Percentiles rank a stretch among this genome's conserved stretches.
These are phyloP conservation scores for Coreoperca whiteheadi DNA, from an alignment of 2,113 vertebrate genomes.

Conservation along the genomic window DNA sequence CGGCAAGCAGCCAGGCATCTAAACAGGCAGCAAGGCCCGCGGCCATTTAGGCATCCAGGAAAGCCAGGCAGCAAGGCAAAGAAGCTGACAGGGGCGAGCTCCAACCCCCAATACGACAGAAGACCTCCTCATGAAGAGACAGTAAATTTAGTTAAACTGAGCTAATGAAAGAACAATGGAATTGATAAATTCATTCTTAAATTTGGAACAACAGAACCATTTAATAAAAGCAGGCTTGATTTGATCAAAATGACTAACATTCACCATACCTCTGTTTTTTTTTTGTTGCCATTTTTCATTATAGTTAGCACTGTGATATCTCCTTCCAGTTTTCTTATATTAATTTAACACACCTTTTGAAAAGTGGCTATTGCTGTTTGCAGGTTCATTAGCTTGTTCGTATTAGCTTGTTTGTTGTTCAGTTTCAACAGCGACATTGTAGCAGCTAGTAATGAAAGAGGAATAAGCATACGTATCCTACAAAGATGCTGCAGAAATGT, in stretches of 20 bases:
- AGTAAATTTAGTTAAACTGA: not conserved
- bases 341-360: not conserved
- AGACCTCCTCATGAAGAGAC: not conserved
- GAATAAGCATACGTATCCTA: too few relatives aligned
- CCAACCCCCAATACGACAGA: not conserved
- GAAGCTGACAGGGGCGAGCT: constrained; percentile 19
- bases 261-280: not conserved
- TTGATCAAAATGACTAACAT: not conserved
- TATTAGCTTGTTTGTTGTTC: not conserved
- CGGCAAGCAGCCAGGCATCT: constrained; percentile 31
- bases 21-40: constrained; percentile 43
- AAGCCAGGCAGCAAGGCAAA: constrained; percentile 24
- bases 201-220: not conserved
- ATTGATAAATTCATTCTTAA: not conserved
- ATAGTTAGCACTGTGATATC: not conserved
- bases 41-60: constrained; percentile 27
- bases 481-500: too few relatives aligned
- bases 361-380: not conserved
- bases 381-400: not conserved
- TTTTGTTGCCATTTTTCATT: not conserved
- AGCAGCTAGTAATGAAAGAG: not conserved
- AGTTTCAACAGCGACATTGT: not conserved
- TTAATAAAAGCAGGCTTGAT: not conserved
- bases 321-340: not conserved
- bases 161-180: not conserved